These are phyloP conservation scores for Cochlearius cochlearius DNA, from an alignment of 2,113 vertebrate species.

Conservation along the genomic window DNA sequence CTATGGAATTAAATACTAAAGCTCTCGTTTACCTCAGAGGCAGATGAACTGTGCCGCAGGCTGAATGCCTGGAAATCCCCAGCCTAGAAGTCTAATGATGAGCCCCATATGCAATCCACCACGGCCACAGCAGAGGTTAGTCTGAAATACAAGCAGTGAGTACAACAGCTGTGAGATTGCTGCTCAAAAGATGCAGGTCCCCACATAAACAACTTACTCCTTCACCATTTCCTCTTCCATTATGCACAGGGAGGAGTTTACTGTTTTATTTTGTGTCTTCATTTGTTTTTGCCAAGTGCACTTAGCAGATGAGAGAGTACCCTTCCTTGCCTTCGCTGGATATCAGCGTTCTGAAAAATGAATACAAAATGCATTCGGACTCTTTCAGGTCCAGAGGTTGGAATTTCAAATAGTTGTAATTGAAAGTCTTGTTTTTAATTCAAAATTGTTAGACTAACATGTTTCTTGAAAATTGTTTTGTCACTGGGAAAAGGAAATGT, in stretches of 20 bases:
- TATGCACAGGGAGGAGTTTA: neutral
- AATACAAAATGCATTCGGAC: neutral
- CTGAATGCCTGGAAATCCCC: neutral
- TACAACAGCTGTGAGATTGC: neutral
- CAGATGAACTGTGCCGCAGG: neutral
- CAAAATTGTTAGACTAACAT: neutral
- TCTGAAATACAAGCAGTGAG: neutral
- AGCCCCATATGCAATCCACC: neutral
- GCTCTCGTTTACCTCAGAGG: neutral
- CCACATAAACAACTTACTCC: neutral
- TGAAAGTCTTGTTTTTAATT: neutral
- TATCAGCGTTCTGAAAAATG: neutral
- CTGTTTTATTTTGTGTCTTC: neutral
- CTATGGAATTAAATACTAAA: neutral
- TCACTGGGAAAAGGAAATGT: neutral
- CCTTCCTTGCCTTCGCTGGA: neutral
- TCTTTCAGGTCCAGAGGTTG: neutral
- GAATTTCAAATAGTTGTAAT: neutral
- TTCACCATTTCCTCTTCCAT: constrained; percentile 9
- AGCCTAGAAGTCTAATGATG: neutral
- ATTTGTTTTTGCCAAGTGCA: constrained; percentile 29
- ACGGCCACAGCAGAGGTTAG: neutral
- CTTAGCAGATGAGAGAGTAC: neutral
- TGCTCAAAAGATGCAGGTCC: neutral
- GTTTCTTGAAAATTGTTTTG: neutral